Conservation (phyloP, 2,113 vertebrate genomes). For the Myrmophylax atrothorax region DNA sequence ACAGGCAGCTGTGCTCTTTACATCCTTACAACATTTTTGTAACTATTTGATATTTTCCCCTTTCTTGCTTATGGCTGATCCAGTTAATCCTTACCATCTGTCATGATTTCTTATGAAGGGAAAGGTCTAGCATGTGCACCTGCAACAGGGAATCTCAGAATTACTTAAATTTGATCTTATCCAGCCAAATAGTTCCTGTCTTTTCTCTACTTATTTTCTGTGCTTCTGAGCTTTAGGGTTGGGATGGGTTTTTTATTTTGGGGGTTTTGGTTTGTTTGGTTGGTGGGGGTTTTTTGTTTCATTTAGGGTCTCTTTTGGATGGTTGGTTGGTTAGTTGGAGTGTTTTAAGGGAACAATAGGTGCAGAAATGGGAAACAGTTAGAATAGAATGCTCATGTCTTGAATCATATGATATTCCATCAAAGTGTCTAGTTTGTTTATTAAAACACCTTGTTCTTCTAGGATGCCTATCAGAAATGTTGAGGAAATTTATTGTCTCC, state of each 20-base stretch:
- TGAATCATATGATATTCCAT: background rate
- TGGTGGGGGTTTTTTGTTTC: fast-evolving
- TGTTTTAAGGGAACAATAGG: background rate
- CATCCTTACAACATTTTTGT: background rate
- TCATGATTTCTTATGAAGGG: background rate
- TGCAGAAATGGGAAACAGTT: background rate
- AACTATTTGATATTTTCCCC: background rate
- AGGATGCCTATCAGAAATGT: background rate
- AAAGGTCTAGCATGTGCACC: background rate
- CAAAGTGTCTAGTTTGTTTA: background rate
- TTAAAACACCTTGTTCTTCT: background rate
- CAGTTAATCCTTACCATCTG: background rate
- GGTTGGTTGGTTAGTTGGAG: fast-evolving
- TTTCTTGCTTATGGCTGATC: background rate
- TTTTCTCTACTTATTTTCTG: background rate
- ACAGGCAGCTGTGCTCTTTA: background rate
- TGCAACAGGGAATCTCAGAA: background rate
- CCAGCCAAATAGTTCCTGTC: background rate
- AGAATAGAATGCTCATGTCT: background rate
- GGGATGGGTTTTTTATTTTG: fast-evolving
- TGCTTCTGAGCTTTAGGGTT: background rate
- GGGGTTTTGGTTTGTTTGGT: background rate
- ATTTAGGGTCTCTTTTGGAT: background rate
- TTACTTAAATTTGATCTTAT: background rate
- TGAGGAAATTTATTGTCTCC: background rate